These are phyloP conservation scores for Yponomeuta sedellus DNA, from an alignment of 2,888 invertebrate species.

Conservation along the genomic window DNA sequence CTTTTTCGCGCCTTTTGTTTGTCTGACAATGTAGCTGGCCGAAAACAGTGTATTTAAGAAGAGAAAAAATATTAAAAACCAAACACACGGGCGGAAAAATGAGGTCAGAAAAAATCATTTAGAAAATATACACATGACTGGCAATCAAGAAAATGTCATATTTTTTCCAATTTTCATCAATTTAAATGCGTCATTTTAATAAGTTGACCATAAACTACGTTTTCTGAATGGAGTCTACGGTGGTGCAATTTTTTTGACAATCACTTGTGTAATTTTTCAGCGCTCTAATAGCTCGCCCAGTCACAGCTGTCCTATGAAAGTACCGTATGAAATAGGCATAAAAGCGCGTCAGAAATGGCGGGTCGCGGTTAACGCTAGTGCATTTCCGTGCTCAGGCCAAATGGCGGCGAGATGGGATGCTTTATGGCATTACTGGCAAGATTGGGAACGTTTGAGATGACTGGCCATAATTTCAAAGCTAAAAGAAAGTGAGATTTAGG, in stretches of 20 bases:
- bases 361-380: conserved; percentile 1
- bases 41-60: not conserved
- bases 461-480: not conserved
- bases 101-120: no score
- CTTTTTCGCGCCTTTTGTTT: not conserved
- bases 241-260: no score
- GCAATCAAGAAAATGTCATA: no score
- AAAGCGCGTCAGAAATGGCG: not conserved
- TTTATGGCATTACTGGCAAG: not conserved
- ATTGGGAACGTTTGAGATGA: not conserved
- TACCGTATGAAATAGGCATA: not conserved
- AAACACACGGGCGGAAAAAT: not conserved
- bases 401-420: conserved; percentile 1
- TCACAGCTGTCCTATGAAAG: not conserved
- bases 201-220: no score
- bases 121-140: no score
- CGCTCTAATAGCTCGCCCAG: not conserved
- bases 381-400: not conserved
- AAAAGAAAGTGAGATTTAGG: not conserved
- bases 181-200: no score
- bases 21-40: not conserved
- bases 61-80: not conserved
- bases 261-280: not conserved
- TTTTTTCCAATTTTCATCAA: no score
- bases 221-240: no score